Percentiles rank a stretch among this genome's conserved stretches.
phyloP scores from a whole-genome alignment of 2,797 vertebrate species.

The Harpagifer antarcticus region DNA sequence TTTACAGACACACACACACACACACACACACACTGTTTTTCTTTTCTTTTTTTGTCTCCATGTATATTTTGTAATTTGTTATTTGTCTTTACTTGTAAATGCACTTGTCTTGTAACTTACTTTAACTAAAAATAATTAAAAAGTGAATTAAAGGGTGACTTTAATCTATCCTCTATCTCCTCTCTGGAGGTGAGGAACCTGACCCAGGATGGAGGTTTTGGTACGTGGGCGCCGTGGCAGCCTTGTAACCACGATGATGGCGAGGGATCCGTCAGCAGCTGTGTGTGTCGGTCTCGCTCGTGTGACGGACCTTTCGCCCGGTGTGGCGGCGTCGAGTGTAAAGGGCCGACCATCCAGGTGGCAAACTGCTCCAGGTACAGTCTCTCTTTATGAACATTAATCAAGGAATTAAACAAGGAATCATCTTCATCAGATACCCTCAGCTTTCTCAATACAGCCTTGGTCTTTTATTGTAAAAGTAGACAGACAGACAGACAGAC shows the following conservation, averaged over 20 bases:
- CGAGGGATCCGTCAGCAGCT: conserved; percentile 85
- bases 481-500: too few species aligned
- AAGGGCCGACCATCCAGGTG: conserved; percentile 91
- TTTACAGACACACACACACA: too few species aligned
- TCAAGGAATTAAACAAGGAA: too few species aligned
- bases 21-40: too few species aligned
- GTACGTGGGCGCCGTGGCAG: conserved; percentile 90
- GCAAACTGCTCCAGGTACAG: conserved; percentile 93
- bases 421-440: too few species aligned
- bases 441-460: too few species aligned
- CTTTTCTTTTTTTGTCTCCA: too few species aligned
- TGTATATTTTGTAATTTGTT: too few species aligned
- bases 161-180: conserved; percentile 12
- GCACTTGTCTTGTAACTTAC: too few species aligned
- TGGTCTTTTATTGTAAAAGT: too few species aligned
- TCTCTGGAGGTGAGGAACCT: conserved; percentile 88
- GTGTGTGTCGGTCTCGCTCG: conserved; percentile 89
- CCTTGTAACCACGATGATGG: conserved; percentile 90
- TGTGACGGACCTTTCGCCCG: conserved; percentile 90
- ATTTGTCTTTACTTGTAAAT: too few species aligned
- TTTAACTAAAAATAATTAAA: too few species aligned
- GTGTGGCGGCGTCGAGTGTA: conserved; percentile 90
- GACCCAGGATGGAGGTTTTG: conserved; percentile 92
- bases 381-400: neutral
- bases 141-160: neutral